Percentiles rank a stretch among this genome's conserved stretches.
phyloP scores from a whole-genome alignment of 2,888 invertebrate species.

The Azorinus chamasolen region DNA sequence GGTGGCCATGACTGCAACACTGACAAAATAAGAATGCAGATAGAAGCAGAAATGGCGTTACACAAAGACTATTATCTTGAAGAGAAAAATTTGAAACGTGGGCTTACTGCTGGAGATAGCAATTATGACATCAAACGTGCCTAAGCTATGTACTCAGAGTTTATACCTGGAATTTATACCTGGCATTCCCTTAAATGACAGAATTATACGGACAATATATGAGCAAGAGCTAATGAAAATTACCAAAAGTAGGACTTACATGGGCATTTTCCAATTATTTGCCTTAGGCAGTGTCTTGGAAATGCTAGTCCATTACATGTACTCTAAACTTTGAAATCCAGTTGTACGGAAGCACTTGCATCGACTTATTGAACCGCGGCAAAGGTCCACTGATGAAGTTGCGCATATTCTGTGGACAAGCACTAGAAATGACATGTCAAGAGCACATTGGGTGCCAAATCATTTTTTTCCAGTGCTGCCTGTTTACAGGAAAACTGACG shows the following conservation, averaged over 20 bases:
- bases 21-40: constrained; percentile 40
- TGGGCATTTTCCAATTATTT: constrained; percentile 9
- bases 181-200: neutral
- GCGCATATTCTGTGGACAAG: neutral
- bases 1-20: constrained; percentile 12
- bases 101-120: neutral
- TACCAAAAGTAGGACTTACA: neutral
- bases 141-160: neutral
- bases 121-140: neutral
- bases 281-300: constrained; percentile 31
- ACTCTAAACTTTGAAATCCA: constrained; percentile 32
- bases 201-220: neutral
- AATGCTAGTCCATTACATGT: constrained; percentile 21
- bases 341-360: constrained; percentile 24
- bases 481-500: neutral
- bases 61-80: constrained; percentile 34
- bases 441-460: constrained; percentile 1
- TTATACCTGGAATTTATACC: neutral
- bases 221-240: neutral
- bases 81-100: constrained; percentile 18
- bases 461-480: constrained; percentile 6
- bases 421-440: neutral
- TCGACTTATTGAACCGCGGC: constrained; percentile 19
- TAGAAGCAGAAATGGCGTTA: constrained; percentile 31
- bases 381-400: neutral